Percentiles rank a stretch among this genome's conserved stretches.
Conservation (phyloP, 2,113 vertebrate species). For the Rattus rattus region DNA sequence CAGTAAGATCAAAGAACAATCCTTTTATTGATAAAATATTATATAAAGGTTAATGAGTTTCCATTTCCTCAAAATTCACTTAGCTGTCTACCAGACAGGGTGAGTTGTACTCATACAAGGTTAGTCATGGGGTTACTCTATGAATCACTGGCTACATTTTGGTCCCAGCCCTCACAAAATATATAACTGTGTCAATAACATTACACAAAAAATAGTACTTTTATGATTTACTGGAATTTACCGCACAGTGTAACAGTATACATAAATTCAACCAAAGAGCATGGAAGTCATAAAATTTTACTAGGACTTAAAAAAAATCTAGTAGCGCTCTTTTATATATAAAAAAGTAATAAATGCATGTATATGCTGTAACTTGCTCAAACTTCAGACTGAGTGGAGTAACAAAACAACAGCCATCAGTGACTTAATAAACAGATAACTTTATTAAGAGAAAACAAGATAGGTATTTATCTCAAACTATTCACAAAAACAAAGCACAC, state of each 20-base stretch:
- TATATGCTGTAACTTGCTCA: neutral
- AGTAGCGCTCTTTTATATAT: neutral
- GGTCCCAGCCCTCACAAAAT: neutral
- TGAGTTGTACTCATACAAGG: neutral
- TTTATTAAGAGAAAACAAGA: constrained; percentile 87
- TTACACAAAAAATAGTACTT: neutral
- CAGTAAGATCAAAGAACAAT: neutral
- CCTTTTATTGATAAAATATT: neutral
- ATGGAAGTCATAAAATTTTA: neutral
- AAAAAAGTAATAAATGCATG: neutral
- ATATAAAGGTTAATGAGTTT: neutral
- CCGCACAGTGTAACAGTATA: neutral
- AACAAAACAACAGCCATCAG: constrained; percentile 45
- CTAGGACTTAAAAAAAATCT: neutral
- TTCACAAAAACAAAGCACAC: constrained; percentile 81
- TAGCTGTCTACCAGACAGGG: neutral
- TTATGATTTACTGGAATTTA: neutral
- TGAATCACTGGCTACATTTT: neutral
- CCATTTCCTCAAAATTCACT: neutral
- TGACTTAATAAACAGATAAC: constrained; percentile 81
- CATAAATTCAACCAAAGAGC: neutral
- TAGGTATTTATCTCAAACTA: constrained; percentile 80
- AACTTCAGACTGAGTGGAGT: constrained; percentile 34
- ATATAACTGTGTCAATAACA: neutral
- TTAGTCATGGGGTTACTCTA: neutral